Evolutionary conservation across 1,140 invertebrate species (phyloP).

Genomic region (Coboldia fuscipes): DNA sequence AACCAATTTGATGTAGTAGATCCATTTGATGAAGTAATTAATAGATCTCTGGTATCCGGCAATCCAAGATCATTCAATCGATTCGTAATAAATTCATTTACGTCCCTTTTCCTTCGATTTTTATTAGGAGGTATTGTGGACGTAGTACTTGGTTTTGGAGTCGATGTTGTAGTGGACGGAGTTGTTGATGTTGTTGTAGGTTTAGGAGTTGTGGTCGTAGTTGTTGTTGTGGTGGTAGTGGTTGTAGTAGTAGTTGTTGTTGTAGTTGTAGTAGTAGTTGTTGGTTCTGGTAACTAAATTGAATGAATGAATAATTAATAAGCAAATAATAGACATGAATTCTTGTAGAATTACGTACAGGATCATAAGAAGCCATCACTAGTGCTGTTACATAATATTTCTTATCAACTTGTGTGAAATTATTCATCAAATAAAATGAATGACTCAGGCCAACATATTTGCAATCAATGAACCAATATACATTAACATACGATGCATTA

Average conservation of each 20-base stretch:
- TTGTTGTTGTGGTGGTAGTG: slow-evolving; percentile 26
- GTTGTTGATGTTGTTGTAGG: slow-evolving; percentile 9
- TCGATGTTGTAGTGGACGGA: slow-evolving; percentile 6
- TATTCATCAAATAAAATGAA: slow-evolving; percentile 33
- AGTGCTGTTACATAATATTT: no score
- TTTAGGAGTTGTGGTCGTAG: slow-evolving; percentile 26
- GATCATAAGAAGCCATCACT: no score
- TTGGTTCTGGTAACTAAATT: slow-evolving; percentile 32
- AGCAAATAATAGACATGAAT: no score
- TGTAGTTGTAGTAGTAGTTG: slow-evolving; percentile 29
- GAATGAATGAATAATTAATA: no score
- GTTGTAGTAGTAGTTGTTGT: slow-evolving; percentile 27
- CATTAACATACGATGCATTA: slow-evolving; percentile 35
- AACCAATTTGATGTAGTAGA: no score
- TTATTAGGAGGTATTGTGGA: slow-evolving; percentile 6
- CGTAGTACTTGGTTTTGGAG: slow-evolving; percentile 7
- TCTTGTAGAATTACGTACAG: no score
- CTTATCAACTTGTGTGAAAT: slow-evolving; percentile 36
- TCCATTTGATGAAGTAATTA: no score
- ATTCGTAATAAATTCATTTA: no score
- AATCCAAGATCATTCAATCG: no score
- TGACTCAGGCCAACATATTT: slow-evolving; percentile 38
- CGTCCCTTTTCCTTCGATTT: slow-evolving; percentile 8
- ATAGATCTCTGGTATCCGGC: no score
- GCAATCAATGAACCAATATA: slow-evolving; percentile 61